A percentile compares a stretch with the other conserved stretches of the same genome.
Conservation (phyloP, 2,888 invertebrate species). For the Macrostomum cliftonense region DNA sequence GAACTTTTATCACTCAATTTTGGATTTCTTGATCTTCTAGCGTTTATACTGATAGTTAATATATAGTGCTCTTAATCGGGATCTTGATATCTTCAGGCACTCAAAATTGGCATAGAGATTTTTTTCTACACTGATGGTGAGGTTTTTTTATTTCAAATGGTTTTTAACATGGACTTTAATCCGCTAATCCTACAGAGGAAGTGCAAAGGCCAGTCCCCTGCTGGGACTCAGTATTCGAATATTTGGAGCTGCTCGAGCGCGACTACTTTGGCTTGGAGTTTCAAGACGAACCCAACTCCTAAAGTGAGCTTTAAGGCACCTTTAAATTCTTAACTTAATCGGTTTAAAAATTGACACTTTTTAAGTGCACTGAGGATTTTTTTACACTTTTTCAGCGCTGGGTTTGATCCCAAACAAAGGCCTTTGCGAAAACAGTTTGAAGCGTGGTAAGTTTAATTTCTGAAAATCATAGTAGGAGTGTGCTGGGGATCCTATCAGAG, state of each 20-base stretch:
- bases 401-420: constrained; percentile 81
- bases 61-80: no score
- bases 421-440: constrained; percentile 75
- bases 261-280: constrained; percentile 94
- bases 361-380: neutral
- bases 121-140: no score
- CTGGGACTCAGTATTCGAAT: constrained; percentile 76
- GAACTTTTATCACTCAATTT: no score
- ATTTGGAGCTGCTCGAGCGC: constrained; percentile 80
- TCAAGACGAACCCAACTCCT: constrained; percentile 47
- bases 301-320: neutral
- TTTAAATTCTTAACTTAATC: neutral
- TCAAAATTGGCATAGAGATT: no score
- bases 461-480: no score
- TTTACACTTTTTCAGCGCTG: constrained; percentile 80
- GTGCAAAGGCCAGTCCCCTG: constrained; percentile 68
- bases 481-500: no score
- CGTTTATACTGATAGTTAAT: no score
- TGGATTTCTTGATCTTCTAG: no score
- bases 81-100: no score
- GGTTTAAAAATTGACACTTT: neutral
- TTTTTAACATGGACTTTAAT: no score
- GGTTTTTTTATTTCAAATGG: no score
- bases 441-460: constrained; percentile 40
- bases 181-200: constrained; percentile 64